Conservation (phyloP, 2,888 invertebrate species). For the Disparrhopalites patrizii region DNA sequence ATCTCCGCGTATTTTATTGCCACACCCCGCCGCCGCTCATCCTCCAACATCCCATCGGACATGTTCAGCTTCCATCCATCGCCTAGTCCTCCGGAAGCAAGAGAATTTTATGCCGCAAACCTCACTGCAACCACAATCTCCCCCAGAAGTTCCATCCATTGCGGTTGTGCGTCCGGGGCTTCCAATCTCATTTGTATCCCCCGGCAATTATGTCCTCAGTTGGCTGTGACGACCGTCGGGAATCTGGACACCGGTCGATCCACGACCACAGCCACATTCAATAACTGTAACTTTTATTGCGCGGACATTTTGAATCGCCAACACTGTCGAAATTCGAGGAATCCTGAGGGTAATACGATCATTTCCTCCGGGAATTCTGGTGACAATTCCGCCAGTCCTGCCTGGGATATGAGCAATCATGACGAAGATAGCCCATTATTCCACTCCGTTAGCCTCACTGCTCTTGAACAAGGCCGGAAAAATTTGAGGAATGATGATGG, state of each 20-base stretch:
- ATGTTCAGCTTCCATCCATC: background rate
- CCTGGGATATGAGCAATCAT: too few species aligned
- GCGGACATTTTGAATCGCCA: background rate
- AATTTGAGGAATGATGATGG: too few species aligned
- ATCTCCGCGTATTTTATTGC: background rate
- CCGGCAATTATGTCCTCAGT: too few species aligned
- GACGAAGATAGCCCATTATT: too few species aligned
- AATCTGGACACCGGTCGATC: background rate
- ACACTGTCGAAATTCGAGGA: too few species aligned
- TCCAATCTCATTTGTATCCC: background rate
- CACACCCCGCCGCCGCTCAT: too few species aligned
- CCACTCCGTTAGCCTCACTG: too few species aligned
- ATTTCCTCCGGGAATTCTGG: too few species aligned
- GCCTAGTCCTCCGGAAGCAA: background rate
- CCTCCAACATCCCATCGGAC: background rate
- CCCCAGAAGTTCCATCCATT: background rate
- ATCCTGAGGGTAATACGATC: too few species aligned
- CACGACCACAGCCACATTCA: background rate
- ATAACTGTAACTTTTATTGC: background rate
- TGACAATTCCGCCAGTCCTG: too few species aligned
- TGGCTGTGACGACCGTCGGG: background rate
- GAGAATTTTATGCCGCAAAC: background rate
- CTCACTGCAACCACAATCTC: background rate
- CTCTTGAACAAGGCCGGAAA: too few species aligned
- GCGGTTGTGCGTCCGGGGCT: background rate